phyloP scores from a whole-genome alignment of 2,888 invertebrate genomes.

The Drosophila barbarae region DNA sequence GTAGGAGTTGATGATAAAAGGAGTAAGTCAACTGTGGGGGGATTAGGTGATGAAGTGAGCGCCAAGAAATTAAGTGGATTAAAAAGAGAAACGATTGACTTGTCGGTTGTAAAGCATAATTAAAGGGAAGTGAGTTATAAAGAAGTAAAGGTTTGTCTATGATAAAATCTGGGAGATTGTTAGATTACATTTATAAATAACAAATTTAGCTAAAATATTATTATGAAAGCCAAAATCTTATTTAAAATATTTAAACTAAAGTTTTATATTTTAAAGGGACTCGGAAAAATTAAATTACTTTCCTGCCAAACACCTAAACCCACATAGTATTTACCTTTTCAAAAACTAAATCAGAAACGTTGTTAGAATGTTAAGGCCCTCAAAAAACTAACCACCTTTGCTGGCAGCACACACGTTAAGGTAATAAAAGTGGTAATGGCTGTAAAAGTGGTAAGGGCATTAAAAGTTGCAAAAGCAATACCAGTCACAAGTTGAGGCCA shows the following conservation, averaged over 20 bases:
- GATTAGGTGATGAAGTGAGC: slow-evolving; percentile 2
- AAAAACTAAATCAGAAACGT: neutral
- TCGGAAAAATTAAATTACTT: neutral
- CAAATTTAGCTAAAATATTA: no score
- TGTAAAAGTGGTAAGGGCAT: slow-evolving; percentile 10
- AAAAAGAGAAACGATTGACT: neutral
- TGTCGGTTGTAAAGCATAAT: neutral
- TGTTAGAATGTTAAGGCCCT: neutral
- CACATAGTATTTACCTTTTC: neutral
- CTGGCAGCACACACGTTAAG: slow-evolving; percentile 2
- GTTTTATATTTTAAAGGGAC: neutral
- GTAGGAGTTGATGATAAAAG: neutral
- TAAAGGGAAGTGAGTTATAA: neutral
- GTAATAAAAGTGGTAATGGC: slow-evolving; percentile 19
- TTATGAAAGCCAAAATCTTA: no score
- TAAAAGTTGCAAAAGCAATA: slow-evolving; percentile 22
- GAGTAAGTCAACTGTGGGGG: slow-evolving; percentile 3
- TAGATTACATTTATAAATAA: no score
- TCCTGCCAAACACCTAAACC: neutral
- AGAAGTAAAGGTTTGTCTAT: rapidly evolving
- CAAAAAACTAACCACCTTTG: neutral
- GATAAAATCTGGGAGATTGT: neutral
- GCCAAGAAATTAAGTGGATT: slow-evolving; percentile 7
- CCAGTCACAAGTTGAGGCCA: slow-evolving; percentile 1
- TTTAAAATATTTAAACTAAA: no score